Evolutionary conservation across 2,113 vertebrate species (phyloP).

Genomic region (Syngnathoides biaculeatus): DNA sequence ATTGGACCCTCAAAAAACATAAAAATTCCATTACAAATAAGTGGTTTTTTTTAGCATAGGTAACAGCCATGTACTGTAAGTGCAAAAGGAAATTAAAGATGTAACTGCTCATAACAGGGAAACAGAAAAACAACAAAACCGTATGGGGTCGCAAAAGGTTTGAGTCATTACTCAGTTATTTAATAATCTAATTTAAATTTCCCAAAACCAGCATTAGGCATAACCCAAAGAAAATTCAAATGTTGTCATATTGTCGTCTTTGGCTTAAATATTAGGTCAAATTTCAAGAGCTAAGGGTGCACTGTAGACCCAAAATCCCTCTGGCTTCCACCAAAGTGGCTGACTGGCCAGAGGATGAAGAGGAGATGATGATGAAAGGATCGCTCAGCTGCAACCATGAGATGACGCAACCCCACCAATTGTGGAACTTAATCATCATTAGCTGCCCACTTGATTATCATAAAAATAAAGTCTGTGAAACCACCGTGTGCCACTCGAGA

Average conservation of each 20-base stretch:
- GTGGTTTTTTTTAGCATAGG: not conserved
- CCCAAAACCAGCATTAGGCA: too few species aligned
- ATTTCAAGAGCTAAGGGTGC: too few species aligned
- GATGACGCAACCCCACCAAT: slow-evolving; percentile 18
- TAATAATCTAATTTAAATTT: too few species aligned
- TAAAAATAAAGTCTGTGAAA: slow-evolving; percentile 55
- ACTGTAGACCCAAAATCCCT: too few species aligned
- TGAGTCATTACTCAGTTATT: too few species aligned
- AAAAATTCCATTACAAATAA: not conserved
- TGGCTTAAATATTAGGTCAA: too few species aligned
- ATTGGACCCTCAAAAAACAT: not conserved
- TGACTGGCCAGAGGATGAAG: slow-evolving; percentile 10
- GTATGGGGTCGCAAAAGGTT: too few species aligned
- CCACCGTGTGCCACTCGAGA: slow-evolving; percentile 13
- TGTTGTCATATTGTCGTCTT: too few species aligned
- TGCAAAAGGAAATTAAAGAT: not conserved
- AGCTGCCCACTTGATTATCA: slow-evolving; percentile 61
- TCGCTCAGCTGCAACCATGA: slow-evolving; percentile 13
- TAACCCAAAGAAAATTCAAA: too few species aligned
- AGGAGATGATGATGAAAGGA: slow-evolving; percentile 53
- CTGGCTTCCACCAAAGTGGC: not conserved
- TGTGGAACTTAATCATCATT: slow-evolving; percentile 48
- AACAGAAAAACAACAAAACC: not conserved
- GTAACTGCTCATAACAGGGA: not conserved
- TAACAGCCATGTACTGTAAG: not conserved